These are phyloP conservation scores for Sinosuthora webbiana DNA, from an alignment of 2,113 vertebrate genomes.

Conservation along the genomic window DNA sequence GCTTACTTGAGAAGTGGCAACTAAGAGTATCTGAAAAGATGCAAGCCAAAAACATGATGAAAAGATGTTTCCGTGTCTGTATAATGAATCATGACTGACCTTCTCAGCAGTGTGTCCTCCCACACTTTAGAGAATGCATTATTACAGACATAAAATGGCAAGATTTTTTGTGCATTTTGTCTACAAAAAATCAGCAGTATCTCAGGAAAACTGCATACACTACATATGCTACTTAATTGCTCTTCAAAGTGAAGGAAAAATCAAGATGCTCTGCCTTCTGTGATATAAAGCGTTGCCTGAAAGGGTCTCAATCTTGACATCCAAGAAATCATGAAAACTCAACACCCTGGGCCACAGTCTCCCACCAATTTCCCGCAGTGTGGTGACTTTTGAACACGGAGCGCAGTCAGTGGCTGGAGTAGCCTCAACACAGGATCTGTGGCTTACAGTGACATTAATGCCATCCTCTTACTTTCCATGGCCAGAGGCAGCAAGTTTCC, in stretches of 20 bases:
- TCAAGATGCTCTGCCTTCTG: not conserved
- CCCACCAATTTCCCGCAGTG: not conserved
- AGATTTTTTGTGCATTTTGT: not conserved
- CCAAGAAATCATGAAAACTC: not conserved
- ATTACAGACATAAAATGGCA: not conserved
- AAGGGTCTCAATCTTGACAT: not conserved
- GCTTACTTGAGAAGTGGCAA: not conserved
- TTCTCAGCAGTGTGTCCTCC: not conserved
- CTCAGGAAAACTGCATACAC: not conserved
- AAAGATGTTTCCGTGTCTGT: not conserved
- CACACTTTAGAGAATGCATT: not conserved
- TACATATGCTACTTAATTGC: not conserved
- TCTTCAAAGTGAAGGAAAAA: not conserved
- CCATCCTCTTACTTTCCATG: not conserved
- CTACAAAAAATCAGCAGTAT: not conserved
- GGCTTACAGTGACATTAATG: not conserved
- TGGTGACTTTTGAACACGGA: rapidly evolving
- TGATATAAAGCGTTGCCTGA: not conserved
- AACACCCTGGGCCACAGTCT: not conserved
- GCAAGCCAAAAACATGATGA: not conserved
- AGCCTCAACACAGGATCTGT: not conserved
- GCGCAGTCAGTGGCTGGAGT: not conserved
- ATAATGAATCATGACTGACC: not conserved
- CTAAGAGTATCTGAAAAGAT: not conserved
- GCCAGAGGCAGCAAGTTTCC: not conserved